Conservation (phyloP, 2,113 vertebrate species). For the Symphodus melops region DNA sequence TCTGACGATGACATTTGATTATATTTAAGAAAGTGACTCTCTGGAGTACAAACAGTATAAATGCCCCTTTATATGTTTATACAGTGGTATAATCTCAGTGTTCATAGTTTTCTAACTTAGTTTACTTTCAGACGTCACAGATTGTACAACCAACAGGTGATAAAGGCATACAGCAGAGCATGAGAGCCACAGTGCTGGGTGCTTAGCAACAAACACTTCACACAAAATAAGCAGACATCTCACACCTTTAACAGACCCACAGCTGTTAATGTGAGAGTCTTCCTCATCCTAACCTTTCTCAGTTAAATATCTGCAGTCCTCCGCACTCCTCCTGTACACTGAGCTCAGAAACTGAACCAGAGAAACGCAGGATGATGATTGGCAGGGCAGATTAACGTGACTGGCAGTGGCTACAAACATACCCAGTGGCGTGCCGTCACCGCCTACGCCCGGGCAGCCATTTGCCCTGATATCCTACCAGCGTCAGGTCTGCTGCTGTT, state of each 20-base stretch:
- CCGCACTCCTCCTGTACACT: neutral
- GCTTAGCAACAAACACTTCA: constrained; percentile 13
- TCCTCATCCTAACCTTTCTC: constrained; percentile 3
- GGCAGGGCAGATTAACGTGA: constrained; percentile 66
- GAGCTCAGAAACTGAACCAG: constrained; percentile 33
- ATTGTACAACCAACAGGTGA: neutral
- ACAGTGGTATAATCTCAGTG: neutral
- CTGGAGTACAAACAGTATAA: too few species aligned
- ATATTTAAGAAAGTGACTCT: too few species aligned
- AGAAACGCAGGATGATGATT: constrained; percentile 55
- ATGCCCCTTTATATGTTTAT: too few species aligned
- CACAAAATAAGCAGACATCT: neutral
- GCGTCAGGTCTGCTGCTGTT: constrained; percentile 59
- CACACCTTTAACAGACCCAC: neutral
- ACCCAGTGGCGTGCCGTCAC: constrained; percentile 61
- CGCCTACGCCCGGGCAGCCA: constrained; percentile 48
- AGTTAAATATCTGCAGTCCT: constrained; percentile 7
- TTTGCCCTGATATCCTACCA: constrained; percentile 50
- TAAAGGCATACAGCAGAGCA: neutral
- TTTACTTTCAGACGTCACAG: neutral
- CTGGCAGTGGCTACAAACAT: constrained; percentile 69
- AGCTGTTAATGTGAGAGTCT: constrained; percentile 3
- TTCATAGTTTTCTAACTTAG: neutral
- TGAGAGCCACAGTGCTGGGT: neutral
- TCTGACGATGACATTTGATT: too few species aligned